Conservation (phyloP, 2,888 invertebrate species). For the Marronus borbonicus region DNA sequence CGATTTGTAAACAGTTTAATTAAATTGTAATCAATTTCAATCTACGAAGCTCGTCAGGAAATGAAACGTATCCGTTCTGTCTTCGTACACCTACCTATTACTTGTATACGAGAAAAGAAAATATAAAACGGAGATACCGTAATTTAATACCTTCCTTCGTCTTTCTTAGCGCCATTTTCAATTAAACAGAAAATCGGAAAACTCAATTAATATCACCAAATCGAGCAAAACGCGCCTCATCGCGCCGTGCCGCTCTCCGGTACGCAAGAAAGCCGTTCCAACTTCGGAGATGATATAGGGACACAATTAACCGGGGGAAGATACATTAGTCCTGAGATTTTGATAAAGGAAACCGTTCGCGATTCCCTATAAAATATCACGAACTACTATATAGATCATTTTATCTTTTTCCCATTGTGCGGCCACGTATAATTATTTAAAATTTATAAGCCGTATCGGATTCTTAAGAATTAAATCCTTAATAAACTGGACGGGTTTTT, state of each 20-base stretch:
- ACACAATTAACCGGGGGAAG: constrained; percentile 51
- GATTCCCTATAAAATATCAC: constrained; percentile 22
- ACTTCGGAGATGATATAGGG: constrained; percentile 46
- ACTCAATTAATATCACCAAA: constrained; percentile 41
- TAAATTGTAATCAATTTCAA: constrained; percentile 14
- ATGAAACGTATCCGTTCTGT: not conserved
- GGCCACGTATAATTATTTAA: constrained; percentile 19
- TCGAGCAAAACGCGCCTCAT: constrained; percentile 20
- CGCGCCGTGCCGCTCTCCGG: not conserved
- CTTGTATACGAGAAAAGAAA: not conserved
- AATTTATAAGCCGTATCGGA: constrained; percentile 31
- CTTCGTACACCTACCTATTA: not conserved
- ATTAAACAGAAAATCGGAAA: constrained; percentile 44
- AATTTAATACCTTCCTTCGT: constrained; percentile 35
- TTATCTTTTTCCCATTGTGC: constrained; percentile 38
- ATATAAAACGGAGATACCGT: constrained; percentile 2
- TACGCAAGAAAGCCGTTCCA: constrained; percentile 23
- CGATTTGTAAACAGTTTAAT: constrained; percentile 7
- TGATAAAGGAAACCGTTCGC: constrained; percentile 47
- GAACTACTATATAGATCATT: constrained; percentile 43
- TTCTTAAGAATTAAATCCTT: constrained; percentile 15
- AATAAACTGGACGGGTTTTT: not conserved
- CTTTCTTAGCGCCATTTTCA: constrained; percentile 35
- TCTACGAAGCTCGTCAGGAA: not conserved
- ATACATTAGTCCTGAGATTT: constrained; percentile 49